Percentiles rank a stretch among this genome's conserved stretches.
phyloP scores from a whole-genome alignment of 1,140 invertebrate species.

The Drosophila repleta region DNA sequence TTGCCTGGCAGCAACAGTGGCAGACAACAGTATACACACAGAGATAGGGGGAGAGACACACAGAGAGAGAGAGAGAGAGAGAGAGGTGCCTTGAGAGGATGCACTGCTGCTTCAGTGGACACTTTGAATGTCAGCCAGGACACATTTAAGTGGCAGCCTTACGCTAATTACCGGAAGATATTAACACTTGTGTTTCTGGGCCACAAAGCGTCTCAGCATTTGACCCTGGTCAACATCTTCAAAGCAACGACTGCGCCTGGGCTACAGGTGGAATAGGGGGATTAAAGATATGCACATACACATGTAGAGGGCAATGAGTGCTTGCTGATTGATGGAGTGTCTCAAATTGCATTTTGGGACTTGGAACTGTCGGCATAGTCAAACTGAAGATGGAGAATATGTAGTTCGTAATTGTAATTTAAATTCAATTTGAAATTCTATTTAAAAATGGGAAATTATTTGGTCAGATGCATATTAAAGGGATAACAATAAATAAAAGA shows the following conservation, averaged over 20 bases:
- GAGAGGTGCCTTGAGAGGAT: constrained; percentile 25
- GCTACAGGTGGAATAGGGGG: neutral
- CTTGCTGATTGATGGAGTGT: no score
- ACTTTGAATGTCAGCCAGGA: constrained; percentile 77
- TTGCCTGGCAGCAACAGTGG: constrained; percentile 47
- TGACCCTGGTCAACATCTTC: constrained; percentile 55
- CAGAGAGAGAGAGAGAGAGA: constrained; percentile 8
- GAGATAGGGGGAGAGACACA: constrained; percentile 14
- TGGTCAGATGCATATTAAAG: no score
- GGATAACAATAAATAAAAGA: no score
- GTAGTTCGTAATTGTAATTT: no score
- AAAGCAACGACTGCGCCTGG: neutral
- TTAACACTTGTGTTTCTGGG: constrained; percentile 68
- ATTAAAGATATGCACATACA: no score
- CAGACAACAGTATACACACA: constrained; percentile 26
- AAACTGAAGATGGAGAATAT: no score
- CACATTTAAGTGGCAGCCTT: constrained; percentile 66
- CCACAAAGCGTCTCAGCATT: constrained; percentile 22
- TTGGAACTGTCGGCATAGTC: no score
- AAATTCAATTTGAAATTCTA: no score
- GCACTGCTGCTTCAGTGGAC: constrained; percentile 62
- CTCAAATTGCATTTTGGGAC: no score
- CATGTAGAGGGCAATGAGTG: no score
- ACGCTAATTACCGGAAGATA: constrained; percentile 79
- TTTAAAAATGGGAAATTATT: no score